Evolutionary conservation across 2,888 invertebrate species (phyloP).

Genomic region (Himalopsyche tibetana): DNA sequence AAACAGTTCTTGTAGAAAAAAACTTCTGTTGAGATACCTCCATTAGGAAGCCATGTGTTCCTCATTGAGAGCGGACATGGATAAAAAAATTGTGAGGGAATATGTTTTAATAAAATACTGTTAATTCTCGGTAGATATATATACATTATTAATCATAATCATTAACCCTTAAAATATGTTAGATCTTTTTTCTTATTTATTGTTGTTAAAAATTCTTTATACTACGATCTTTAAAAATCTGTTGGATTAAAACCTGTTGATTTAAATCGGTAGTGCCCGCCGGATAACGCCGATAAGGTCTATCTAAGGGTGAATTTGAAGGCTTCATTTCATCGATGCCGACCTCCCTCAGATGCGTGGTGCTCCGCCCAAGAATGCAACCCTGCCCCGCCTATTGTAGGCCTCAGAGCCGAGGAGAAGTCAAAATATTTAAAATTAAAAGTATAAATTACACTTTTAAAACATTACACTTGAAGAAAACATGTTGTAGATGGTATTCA

Average conservation of each 20-base stretch:
- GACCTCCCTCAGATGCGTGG: constrained; percentile 2
- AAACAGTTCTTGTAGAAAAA: too few species aligned
- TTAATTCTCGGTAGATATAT: too few species aligned
- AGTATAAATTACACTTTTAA: too few species aligned
- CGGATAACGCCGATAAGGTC: background rate
- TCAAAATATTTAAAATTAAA: background rate
- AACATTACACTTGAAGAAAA: too few species aligned
- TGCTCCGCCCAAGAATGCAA: constrained; percentile 40
- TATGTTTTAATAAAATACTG: too few species aligned
- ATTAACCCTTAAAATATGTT: background rate
- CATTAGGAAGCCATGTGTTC: too few species aligned
- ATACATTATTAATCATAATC: too few species aligned
- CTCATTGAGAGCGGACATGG: too few species aligned
- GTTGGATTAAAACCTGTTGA: background rate
- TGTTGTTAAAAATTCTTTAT: background rate
- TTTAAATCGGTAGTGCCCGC: background rate
- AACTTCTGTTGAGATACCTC: too few species aligned
- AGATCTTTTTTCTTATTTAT: background rate
- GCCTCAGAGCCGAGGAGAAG: background rate
- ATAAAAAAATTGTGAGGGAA: too few species aligned
- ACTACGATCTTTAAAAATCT: too few species aligned
- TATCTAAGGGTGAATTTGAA: constrained; percentile 13
- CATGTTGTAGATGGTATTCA: too few species aligned
- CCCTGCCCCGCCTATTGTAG: background rate
- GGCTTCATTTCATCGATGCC: constrained; percentile 40